Evolutionary conservation across 2,113 vertebrate species (phyloP), one percentile per base, ranked within the genome.

Genomic region (Gobius niger): DNA sequence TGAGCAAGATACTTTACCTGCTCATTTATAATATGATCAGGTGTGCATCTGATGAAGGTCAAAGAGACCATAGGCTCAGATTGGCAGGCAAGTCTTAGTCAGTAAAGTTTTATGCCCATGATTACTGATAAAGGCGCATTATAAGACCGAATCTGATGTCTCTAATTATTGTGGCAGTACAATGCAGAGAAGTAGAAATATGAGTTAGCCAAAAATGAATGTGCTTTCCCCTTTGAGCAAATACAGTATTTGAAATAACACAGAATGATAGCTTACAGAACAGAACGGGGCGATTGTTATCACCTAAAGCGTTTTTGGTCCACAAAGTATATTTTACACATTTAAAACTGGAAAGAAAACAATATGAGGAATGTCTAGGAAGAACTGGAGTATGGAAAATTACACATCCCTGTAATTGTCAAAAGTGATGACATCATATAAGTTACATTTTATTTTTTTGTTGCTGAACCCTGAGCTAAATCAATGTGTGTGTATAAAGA

Each of bases 401-500:
- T 40, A 71, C 76, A 81, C 82, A 85, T 82, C 69, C 73, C 67
- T 85, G 62, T 76, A 47, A 80, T 64, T 15, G 77, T 79, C 69
- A 86, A 82, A 82, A 78, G 87, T 77, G 47, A 85, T 82, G 85
- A 91, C 87, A 91, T 91, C 87, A 89, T 91, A 82, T 56, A 67
- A 76, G 82, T 85, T 70, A 47, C 67, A 68, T 84, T 82, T 79
- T 80, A 52, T 72, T 83, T 90, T 54, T 85, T 85, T 84, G 73
- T 85, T 72, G 81, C 82, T 87, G 77, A 88, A 90, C 90, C 91
- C 90, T 92, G 91, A 91, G 91, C 88, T 87, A 90, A 91, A 87
- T 83, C 46, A 85, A 88, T 68, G 4, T 63, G 34, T 72, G 44
- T 78, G 16, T 73, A 67, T 71, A 44, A 69, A 67, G 51, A 65